Percentiles rank a stretch among this genome's conserved stretches.
phyloP scores from a whole-genome alignment of 2,888 invertebrate genomes.

The Incurvaria masculella region DNA sequence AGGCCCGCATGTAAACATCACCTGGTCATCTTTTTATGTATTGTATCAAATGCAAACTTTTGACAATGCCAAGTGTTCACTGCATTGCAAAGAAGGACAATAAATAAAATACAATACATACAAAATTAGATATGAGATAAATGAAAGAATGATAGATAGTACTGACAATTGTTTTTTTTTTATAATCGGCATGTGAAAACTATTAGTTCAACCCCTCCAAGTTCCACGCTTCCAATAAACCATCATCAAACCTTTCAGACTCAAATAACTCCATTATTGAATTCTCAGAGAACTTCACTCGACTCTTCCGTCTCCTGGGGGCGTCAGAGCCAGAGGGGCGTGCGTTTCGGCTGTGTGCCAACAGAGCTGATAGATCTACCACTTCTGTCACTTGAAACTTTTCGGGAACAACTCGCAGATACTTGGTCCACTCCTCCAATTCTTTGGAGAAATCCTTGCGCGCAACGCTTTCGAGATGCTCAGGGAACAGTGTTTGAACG shows the following conservation, averaged over 20 bases:
- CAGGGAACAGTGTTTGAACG: constrained; percentile 31
- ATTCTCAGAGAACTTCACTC: constrained; percentile 26
- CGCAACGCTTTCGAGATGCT: constrained; percentile 29
- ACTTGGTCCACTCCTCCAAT: constrained; percentile 34
- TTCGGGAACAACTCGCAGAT: constrained; percentile 23
- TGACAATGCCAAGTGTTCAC: constrained; percentile 7
- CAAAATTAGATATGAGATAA: constrained; percentile 11
- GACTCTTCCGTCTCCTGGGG: constrained; percentile 16
- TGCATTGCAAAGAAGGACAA: background rate
- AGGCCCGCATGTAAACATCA: constrained; percentile 35
- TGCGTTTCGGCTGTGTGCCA: constrained; percentile 26
- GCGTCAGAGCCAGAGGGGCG: constrained; percentile 28
- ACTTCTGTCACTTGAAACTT: constrained; percentile 29
- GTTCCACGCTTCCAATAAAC: constrained; percentile 34
- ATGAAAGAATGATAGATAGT: background rate
- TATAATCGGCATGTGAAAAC: background rate
- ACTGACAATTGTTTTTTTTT: background rate
- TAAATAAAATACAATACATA: constrained; percentile 17
- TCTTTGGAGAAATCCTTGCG: constrained; percentile 30
- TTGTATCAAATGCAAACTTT: constrained; percentile 6
- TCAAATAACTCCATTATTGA: constrained; percentile 32
- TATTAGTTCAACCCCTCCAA: background rate
- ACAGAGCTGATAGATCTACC: constrained; percentile 27
- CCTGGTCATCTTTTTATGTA: constrained; percentile 26
- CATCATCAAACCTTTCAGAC: constrained; percentile 32